Conservation (phyloP, 2,888 invertebrate species). For the Hirtodrosophila duncani region DNA sequence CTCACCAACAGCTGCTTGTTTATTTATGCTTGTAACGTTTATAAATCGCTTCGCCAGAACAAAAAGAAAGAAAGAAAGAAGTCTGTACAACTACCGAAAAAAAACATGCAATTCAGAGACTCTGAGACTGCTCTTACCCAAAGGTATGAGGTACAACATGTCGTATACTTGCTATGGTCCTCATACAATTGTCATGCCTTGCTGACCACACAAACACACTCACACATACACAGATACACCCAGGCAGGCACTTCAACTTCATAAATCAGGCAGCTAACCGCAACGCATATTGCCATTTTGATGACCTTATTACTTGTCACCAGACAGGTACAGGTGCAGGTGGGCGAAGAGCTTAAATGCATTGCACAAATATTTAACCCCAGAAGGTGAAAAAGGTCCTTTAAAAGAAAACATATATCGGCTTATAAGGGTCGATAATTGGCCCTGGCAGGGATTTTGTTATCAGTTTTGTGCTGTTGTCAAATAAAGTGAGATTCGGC, state of each 20-base stretch:
- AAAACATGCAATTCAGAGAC: constrained; percentile 19
- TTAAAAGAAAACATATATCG: too few species aligned
- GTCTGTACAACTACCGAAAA: constrained; percentile 1
- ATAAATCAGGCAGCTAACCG: constrained; percentile 63
- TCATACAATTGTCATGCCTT: constrained; percentile 58
- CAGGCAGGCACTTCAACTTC: constrained; percentile 29
- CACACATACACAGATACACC: not conserved
- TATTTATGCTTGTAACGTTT: constrained; percentile 74
- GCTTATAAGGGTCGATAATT: too few species aligned
- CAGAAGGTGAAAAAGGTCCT: constrained; percentile 13
- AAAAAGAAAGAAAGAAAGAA: constrained; percentile 5
- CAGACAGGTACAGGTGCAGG: constrained; percentile 12
- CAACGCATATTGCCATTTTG: constrained; percentile 49
- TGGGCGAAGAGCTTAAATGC: constrained; percentile 17
- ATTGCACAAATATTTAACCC: not conserved
- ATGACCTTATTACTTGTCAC: constrained; percentile 63
- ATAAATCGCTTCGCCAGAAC: constrained; percentile 61
- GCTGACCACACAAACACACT: constrained; percentile 10
- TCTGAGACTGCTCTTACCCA: constrained; percentile 31
- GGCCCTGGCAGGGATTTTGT: too few species aligned
- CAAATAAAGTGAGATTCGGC: too few species aligned
- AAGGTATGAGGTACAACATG: constrained; percentile 44
- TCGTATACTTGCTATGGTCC: constrained; percentile 63
- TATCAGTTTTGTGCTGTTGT: too few species aligned
- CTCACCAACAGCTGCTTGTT: constrained; percentile 57